Percentiles rank a stretch among this genome's conserved stretches.
Conservation (phyloP, 1,140 invertebrate species). For the Apis mellifera region DNA sequence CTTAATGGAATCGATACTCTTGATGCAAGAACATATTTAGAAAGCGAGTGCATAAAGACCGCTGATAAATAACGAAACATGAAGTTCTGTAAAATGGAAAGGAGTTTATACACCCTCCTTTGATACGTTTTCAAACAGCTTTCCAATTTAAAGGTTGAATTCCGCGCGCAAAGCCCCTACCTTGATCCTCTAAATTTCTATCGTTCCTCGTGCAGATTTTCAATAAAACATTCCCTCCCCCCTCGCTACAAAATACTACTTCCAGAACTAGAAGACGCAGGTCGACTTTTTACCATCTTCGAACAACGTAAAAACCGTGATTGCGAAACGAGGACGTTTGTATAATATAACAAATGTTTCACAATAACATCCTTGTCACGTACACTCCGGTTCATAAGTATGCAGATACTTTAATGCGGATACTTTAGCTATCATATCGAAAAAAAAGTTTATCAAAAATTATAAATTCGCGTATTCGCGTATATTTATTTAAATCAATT, state of each 20-base stretch:
- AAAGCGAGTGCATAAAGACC: background rate
- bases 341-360: conserved; percentile 6
- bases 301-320: background rate
- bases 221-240: background rate
- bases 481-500: too few species aligned
- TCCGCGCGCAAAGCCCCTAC: background rate
- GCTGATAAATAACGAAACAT: background rate
- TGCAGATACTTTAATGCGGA: too few species aligned
- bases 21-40: background rate
- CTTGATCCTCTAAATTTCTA: background rate
- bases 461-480: too few species aligned
- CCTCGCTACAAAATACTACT: background rate
- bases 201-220: background rate
- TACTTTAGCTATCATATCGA: too few species aligned
- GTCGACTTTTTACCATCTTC: background rate
- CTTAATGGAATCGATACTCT: background rate
- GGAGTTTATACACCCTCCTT: background rate
- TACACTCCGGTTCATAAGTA: conserved; percentile 8
- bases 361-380: conserved; percentile 33
- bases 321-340: background rate
- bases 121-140: background rate
- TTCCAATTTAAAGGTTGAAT: background rate
- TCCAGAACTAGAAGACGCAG: background rate
- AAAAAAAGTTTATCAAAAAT: too few species aligned
- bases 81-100: background rate